A percentile compares a stretch with the other conserved stretches of the same genome.
phyloP scores from a whole-genome alignment of 2,888 invertebrate species.

The Stenotaenia linearis region DNA sequence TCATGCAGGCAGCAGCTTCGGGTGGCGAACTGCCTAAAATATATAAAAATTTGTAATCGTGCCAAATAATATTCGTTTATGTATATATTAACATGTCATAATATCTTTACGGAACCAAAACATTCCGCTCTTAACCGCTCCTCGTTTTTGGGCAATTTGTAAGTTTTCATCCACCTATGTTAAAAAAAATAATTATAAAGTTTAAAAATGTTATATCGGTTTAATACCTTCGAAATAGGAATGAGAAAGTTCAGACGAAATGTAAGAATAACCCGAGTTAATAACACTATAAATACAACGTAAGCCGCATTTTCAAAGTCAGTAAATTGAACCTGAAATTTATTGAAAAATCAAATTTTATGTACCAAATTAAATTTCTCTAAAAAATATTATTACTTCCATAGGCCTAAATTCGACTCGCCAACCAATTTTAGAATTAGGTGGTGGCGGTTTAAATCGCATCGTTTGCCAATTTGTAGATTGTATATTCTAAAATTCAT shows the following conservation, averaged over 20 bases:
- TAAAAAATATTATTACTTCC: constrained; percentile 52
- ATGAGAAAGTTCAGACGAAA: constrained; percentile 93
- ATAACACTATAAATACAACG: constrained; percentile 92
- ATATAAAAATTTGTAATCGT: not conserved
- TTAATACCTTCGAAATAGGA: constrained; percentile 83
- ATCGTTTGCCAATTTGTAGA: constrained; percentile 99
- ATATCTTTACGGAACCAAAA: constrained; percentile 92
- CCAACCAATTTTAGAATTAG: constrained; percentile 95
- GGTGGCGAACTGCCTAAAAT: constrained; percentile 46
- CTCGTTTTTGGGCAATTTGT: constrained; percentile 85
- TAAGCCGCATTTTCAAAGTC: constrained; percentile 99
- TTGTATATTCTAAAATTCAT: constrained; percentile 74
- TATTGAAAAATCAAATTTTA: not conserved
- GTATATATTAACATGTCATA: constrained; percentile 46
- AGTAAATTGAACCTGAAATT: constrained; percentile 77
- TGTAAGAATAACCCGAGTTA: constrained; percentile 93
- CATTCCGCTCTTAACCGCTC: constrained; percentile 73
- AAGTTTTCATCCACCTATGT: constrained; percentile 89
- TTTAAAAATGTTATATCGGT: not conserved
- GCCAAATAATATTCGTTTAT: not conserved
- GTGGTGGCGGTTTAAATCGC: constrained; percentile 97
- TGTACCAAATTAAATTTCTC: not conserved
- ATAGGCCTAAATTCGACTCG: constrained; percentile 98
- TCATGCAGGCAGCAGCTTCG: constrained; percentile 45
- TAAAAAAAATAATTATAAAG: constrained; percentile 33